These are phyloP conservation scores for Drosophila setifemur DNA, from an alignment of 1,140 invertebrate species.

Conservation along the genomic window DNA sequence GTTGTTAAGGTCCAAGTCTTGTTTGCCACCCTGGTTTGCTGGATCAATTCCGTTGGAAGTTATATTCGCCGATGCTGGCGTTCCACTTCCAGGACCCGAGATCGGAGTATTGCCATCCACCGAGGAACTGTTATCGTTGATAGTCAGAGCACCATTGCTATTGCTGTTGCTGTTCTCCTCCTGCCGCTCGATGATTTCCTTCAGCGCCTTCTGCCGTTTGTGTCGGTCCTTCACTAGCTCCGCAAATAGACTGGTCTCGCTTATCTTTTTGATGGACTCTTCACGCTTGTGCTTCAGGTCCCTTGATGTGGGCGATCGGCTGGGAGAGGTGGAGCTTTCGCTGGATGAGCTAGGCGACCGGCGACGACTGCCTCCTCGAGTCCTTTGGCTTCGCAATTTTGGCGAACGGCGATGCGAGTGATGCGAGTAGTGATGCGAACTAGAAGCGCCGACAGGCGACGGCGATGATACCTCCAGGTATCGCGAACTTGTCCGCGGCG, in stretches of 20 bases:
- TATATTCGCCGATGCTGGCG: slow-evolving; percentile 26
- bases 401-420: slow-evolving; percentile 57
- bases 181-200: slow-evolving; percentile 84
- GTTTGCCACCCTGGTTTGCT: slow-evolving; percentile 34
- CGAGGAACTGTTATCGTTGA: slow-evolving; percentile 79
- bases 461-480: slow-evolving; percentile 63
- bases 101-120: slow-evolving; percentile 70
- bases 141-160: slow-evolving; percentile 71
- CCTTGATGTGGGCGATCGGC: slow-evolving; percentile 62
- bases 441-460: slow-evolving; percentile 46
- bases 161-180: slow-evolving; percentile 83
- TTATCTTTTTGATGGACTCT: slow-evolving; percentile 88
- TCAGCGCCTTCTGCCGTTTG: slow-evolving; percentile 88
- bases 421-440: slow-evolving; percentile 50
- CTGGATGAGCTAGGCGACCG: slow-evolving; percentile 61
- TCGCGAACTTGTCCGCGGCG: slow-evolving; percentile 55
- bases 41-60: slow-evolving; percentile 62
- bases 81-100: slow-evolving; percentile 21
- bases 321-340: slow-evolving; percentile 51
- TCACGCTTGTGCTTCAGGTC: slow-evolving; percentile 83
- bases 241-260: slow-evolving; percentile 93
- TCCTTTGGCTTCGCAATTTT: slow-evolving; percentile 32
- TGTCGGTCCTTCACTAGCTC: slow-evolving; percentile 93
- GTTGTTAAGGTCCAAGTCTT: slow-evolving; percentile 84
- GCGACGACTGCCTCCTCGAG: slow-evolving; percentile 52